Base-by-base conservation (phyloP, 2,113 vertebrate species). In the Ceyx cyanopectus region DNA sequence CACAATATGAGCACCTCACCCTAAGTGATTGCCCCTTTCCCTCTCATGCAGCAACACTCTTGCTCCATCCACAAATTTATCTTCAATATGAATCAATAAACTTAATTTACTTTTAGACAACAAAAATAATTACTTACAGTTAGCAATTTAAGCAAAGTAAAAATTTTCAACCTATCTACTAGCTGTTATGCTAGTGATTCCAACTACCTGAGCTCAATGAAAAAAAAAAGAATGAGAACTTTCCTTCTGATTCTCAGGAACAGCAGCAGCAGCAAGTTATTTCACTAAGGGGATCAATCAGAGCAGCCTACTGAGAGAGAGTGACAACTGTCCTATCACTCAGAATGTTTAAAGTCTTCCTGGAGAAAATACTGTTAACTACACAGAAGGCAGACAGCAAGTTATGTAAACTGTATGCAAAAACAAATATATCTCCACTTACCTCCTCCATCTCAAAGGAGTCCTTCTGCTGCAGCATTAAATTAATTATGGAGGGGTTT, bases 401-500 rank as follows among this genome's bases (percentile, higher is more conserved):
- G 65, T 61, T 89, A 92, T 85, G 79, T 93, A 93, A 96, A 95
- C 89, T 50, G 29, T 34, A 43, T 14, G 51, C 63, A 81, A 87
- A 95, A 94, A 21, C 67, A 45, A 81, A 81, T 66, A 24, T 29
- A 48, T 85, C 83, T 88, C 94, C 81, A 97, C 97, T 58, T 98
- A 99, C 99, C 99, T 99, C 99, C 89, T 99, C 99, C 98, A 99
- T 99, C 94, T 99, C 99, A 32, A 99, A 99, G 34, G 99, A 99
- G 94, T 99, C 98, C 58, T 98, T 97, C 46, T 98, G 98, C 76
- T 98, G 98, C 11, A 68, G 92, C 87, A 98, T 97, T 21, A 99
- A 97, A 80, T 97, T 98, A 22, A 86, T 89, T 53, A 99, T 68
- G 50, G 97, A 98, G 0, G 96, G 98, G 92, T 93, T 98, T 57